Conservation (phyloP, 1,140 invertebrate genomes). For the Thalassaphorura encarpata region DNA sequence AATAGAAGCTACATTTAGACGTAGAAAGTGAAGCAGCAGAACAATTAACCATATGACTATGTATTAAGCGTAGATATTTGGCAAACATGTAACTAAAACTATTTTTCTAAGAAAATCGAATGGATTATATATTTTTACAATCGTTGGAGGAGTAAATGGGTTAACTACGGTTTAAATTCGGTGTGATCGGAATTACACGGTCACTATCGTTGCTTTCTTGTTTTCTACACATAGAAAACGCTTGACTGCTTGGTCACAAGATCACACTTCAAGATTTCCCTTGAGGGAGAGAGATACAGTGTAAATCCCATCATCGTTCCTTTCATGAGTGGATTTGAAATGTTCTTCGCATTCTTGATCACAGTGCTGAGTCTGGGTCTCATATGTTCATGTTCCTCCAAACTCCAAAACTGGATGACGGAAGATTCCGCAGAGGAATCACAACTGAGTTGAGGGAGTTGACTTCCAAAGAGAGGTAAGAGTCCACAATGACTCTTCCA, state of each 20-base stretch:
- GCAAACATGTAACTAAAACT: no score
- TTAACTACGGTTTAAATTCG: no score
- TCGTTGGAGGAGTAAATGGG: no score
- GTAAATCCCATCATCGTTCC: conserved; percentile 27
- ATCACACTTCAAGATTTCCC: conserved; percentile 6
- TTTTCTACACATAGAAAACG: conserved; percentile 29
- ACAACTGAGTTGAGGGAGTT: not conserved
- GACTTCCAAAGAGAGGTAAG: not conserved
- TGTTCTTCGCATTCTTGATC: conserved; percentile 30
- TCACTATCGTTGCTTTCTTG: conserved; percentile 15
- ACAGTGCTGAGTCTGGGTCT: not conserved
- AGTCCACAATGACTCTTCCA: not conserved
- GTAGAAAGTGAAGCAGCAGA: no score
- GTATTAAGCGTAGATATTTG: no score
- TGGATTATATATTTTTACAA: no score
- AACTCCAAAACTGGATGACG: conserved; percentile 34
- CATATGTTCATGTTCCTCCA: conserved; percentile 17
- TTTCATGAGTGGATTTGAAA: conserved; percentile 19
- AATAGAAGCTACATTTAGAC: no score
- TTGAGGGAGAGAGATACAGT: conserved; percentile 31
- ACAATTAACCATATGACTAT: no score
- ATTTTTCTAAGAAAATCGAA: no score
- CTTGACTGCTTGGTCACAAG: conserved; percentile 17
- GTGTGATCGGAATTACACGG: no score
- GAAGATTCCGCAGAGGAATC: not conserved